A percentile compares a stretch with the other conserved stretches of the same genome.
Evolutionary conservation across 2,888 invertebrate genomes (phyloP).

Genomic region (Microctonus hyperodae): DNA sequence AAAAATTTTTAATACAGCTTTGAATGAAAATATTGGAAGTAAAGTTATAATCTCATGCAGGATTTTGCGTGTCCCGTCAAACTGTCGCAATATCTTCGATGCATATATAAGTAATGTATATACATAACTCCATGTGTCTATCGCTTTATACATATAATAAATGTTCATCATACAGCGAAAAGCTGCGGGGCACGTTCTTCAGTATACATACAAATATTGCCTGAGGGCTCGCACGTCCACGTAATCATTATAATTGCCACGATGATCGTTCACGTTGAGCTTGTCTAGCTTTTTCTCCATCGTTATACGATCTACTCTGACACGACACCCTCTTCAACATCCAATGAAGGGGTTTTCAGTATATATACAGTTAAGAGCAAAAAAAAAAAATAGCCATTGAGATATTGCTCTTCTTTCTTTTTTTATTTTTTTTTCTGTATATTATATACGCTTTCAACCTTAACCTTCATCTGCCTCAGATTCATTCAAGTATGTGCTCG

Average conservation of each 20-base stretch:
- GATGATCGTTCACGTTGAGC: slow-evolving; percentile 23
- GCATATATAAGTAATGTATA: slow-evolving; percentile 3
- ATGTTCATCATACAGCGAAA: slow-evolving; percentile 22
- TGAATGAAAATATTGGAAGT: background rate
- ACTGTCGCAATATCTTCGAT: slow-evolving; percentile 5
- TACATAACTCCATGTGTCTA: background rate
- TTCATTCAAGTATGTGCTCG: no score
- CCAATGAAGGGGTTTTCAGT: no score
- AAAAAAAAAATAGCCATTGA: no score
- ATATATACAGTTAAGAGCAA: no score
- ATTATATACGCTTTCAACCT: no score
- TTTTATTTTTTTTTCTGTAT: no score
- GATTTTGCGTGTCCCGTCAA: slow-evolving; percentile 10
- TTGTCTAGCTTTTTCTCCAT: slow-evolving; percentile 12
- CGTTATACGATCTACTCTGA: no score
- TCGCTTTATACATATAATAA: background rate
- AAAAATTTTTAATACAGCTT: background rate
- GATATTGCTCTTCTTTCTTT: no score
- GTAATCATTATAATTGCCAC: slow-evolving; percentile 23
- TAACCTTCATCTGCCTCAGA: no score
- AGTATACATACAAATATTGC: background rate
- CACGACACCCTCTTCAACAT: no score
- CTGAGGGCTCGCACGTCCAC: slow-evolving; percentile 6
- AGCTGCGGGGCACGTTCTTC: slow-evolving; percentile 26
- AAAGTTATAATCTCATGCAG: slow-evolving; percentile 5